These are phyloP conservation scores for Brachynemurus nebulosus DNA, from an alignment of 2,888 invertebrate species.

Conservation along the genomic window DNA sequence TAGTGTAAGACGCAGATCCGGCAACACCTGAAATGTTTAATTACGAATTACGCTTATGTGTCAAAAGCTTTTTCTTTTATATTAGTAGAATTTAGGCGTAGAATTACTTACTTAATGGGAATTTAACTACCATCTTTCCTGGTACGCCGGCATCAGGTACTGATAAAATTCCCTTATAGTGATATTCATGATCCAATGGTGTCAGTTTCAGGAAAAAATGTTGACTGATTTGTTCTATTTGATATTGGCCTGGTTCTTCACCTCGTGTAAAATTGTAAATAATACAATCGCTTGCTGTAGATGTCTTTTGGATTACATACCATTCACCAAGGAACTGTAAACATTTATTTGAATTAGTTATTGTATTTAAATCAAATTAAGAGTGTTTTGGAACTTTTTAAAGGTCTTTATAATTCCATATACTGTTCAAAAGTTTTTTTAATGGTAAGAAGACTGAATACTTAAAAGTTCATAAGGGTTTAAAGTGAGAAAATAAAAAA, in stretches of 20 bases:
- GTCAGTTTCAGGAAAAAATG: slow-evolving; percentile 54
- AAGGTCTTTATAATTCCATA: too few species aligned
- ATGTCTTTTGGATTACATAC: slow-evolving; percentile 73
- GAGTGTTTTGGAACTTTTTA: too few species aligned
- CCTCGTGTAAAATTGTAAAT: slow-evolving; percentile 62
- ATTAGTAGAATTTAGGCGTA: background rate
- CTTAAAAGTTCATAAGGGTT: too few species aligned
- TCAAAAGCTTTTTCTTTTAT: slow-evolving; percentile 3
- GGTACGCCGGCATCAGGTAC: slow-evolving; percentile 49
- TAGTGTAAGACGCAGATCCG: slow-evolving; percentile 58
- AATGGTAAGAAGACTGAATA: too few species aligned
- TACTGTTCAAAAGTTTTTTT: too few species aligned
- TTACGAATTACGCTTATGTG: background rate
- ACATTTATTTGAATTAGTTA: background rate
- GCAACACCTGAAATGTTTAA: slow-evolving; percentile 44
- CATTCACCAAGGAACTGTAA: slow-evolving; percentile 62
- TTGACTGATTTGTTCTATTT: slow-evolving; percentile 58
- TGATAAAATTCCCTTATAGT: slow-evolving; percentile 55
- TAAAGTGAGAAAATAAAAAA: too few species aligned
- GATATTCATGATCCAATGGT: slow-evolving; percentile 64
- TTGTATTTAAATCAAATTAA: too few species aligned
- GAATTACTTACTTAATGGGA: slow-evolving; percentile 59
- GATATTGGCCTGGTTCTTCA: slow-evolving; percentile 52
- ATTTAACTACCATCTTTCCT: slow-evolving; percentile 59
- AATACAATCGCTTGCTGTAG: slow-evolving; percentile 65